phyloP scores from a whole-genome alignment of 2,113 vertebrate genomes.

The Saguinus imperator region DNA sequence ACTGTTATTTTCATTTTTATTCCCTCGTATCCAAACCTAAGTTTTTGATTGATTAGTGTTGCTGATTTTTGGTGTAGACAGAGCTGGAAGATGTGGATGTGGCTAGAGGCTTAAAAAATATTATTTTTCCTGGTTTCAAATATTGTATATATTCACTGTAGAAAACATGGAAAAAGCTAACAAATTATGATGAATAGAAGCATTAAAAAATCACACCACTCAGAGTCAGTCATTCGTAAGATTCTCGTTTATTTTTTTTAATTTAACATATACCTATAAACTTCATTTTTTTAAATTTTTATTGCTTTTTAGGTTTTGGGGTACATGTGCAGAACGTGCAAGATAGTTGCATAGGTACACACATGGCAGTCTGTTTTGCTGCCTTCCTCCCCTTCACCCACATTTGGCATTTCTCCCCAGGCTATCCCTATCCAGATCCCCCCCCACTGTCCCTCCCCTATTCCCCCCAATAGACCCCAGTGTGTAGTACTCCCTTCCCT shows the following conservation, averaged over 20 bases:
- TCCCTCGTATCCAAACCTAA: background rate
- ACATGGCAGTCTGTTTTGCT: too few relatives aligned
- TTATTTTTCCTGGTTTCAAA: background rate
- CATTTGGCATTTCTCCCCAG: too few relatives aligned
- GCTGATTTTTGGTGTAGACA: background rate
- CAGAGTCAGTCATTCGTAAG: background rate
- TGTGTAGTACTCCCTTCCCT: too few relatives aligned
- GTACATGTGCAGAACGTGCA: too few relatives aligned
- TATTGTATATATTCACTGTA: background rate
- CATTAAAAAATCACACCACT: background rate
- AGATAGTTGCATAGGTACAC: too few relatives aligned
- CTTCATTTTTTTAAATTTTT: background rate
- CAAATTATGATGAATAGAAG: background rate
- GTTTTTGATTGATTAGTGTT: background rate
- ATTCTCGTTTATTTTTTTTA: background rate
- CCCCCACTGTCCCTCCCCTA: too few relatives aligned
- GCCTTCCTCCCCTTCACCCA: too few relatives aligned
- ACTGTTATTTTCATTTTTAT: background rate
- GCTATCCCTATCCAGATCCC: too few relatives aligned
- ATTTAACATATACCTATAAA: background rate
- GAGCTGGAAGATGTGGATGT: background rate
- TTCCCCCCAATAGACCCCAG: too few relatives aligned
- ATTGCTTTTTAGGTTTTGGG: too few relatives aligned
- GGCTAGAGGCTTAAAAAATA: background rate
- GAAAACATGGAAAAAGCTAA: constrained; percentile 5